Evolutionary conservation across 2,797 vertebrate genomes (phyloP), one percentile per base, ranked within the genome.

Genomic region (Acrocephalus scirpaceus): DNA sequence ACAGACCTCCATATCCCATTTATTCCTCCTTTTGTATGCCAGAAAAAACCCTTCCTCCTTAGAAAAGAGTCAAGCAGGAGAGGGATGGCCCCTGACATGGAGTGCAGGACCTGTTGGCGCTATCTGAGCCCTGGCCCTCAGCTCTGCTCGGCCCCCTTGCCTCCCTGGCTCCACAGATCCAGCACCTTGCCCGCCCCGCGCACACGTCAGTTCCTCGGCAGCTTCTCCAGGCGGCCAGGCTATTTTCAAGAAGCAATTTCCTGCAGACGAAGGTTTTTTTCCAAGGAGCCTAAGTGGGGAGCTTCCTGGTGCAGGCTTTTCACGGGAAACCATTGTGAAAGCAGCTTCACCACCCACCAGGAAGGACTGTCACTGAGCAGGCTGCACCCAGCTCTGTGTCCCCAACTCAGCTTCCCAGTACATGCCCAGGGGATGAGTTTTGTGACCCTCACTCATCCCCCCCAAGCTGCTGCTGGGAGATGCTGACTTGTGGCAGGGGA

Each of bases 191-290:
- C 60, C 1, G 3, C 60, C 80, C 58, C 1, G 0, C 0, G 0
- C 62, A 6, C 70, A 50, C 10, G 1, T 71, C 94, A 86, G 61
- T 18, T 79, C 89, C 91, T 67, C 42, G 0, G 84, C 74, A 79
- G 84, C 85, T 76, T 67, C 95, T 93, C 82, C 81, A 17, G 53
- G 53, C 19, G 0, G 23, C 40, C 3, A 0, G 84, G 85, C 81
- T 92, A 65, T n/a, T 93, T 57, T 76, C 85, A 83, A 88, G 92
- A 42, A 91, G 85, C 90, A 54, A 71, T 90, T 96, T 96, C 95
- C 94, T 91, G 88, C 88, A 86, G 72, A 90, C 62, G 62, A 86
- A 73, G 70, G 64, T 38, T 89, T 80, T 86, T 90, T 83, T 26
- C 77, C 75, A 69, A 91, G 91, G 62, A 93, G 61, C 30, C 20